These are phyloP conservation scores for Leptestheria dahalacensis DNA, from an alignment of 1,140 invertebrate genomes.

Conservation along the genomic window DNA sequence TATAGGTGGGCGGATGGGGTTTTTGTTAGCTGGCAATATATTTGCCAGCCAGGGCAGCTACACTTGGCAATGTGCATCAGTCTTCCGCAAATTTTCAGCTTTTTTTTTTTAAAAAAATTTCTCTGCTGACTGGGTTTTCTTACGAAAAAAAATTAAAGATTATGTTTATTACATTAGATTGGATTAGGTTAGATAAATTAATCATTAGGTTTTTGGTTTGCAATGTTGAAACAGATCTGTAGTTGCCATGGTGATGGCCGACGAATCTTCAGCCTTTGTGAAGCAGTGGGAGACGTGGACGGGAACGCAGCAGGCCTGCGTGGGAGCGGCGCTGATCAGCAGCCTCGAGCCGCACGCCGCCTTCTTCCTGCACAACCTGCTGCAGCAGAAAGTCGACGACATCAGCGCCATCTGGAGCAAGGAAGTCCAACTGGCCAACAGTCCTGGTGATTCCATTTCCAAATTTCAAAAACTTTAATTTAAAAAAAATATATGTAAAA, in stretches of 20 bases:
- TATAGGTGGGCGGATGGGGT: no score
- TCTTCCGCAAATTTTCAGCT: no score
- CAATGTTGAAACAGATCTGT: neutral
- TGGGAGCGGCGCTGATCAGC: constrained; percentile 1
- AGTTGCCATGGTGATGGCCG: constrained; percentile 10
- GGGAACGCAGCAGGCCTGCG: constrained; percentile 6
- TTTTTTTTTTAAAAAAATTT: no score
- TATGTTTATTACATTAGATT: no score
- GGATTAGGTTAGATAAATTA: no score
- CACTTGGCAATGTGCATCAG: no score
- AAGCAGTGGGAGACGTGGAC: neutral
- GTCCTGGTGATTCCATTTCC: neutral
- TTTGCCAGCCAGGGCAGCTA: no score
- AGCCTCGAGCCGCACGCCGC: constrained; percentile 4
- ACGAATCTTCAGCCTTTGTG: neutral
- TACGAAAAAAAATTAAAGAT: no score
- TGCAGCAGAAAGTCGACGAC: constrained; percentile 2
- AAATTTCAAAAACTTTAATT: neutral
- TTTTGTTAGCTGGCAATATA: no score
- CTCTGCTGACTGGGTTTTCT: no score
- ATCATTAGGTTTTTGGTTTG: neutral
- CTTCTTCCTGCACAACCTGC: constrained; percentile 4
- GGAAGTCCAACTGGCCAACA: constrained; percentile 9
- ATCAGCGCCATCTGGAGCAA: constrained; percentile 9
- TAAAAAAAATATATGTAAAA: neutral